Evolutionary conservation across 2,888 invertebrate genomes (phyloP).

Genomic region (Tachina lurida): DNA sequence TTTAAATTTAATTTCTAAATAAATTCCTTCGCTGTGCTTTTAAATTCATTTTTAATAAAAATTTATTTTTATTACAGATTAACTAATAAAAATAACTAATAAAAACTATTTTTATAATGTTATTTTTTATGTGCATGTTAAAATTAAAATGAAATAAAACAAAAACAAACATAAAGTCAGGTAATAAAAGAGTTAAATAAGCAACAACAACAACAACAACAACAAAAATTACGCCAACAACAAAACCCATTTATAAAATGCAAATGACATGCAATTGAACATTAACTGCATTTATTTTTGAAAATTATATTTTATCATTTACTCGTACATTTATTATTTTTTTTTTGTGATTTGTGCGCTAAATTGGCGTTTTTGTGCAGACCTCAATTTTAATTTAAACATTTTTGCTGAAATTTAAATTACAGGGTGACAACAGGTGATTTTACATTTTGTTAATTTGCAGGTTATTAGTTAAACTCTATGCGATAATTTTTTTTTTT

Average conservation of each 20-base stretch:
- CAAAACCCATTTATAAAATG: conserved; percentile 66
- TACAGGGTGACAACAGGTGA: conserved; percentile 70
- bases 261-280: conserved; percentile 64
- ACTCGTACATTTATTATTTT: too few species aligned
- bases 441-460: conserved; percentile 68
- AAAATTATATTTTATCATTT: conserved; percentile 23
- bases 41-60: conserved; percentile 37
- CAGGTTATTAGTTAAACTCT: conserved; percentile 68
- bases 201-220: background rate
- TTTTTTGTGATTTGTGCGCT: conserved; percentile 6
- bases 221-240: conserved; percentile 21
- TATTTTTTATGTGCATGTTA: conserved; percentile 13
- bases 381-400: conserved; percentile 64
- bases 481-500: background rate
- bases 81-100: conserved; percentile 45
- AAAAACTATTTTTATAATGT: conserved; percentile 55
- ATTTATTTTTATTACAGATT: conserved; percentile 53
- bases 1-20: background rate
- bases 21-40: background rate
- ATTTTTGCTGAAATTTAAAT: conserved; percentile 69
- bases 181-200: conserved; percentile 15
- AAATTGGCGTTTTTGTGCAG: conserved; percentile 47
- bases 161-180: background rate
- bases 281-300: conserved; percentile 57
- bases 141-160: conserved; percentile 9